These are phyloP conservation scores for Eulemur albifrons DNA, from an alignment of 2,797 vertebrate genomes.

Conservation along the genomic window DNA sequence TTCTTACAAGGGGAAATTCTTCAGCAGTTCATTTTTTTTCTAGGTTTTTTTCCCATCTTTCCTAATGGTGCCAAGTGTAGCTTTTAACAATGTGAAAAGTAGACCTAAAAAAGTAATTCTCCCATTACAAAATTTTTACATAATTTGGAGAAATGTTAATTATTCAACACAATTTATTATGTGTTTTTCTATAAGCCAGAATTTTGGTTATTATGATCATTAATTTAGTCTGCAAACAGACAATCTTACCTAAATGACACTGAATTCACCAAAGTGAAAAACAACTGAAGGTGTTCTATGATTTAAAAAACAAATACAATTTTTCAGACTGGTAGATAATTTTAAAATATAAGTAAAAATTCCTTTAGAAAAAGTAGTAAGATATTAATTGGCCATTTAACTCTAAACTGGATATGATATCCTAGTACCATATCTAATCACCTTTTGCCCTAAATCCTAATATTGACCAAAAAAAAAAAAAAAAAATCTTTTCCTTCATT, in stretches of 20 bases:
- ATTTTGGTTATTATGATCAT: background rate
- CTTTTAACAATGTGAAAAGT: constrained; percentile 19
- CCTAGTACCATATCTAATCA: background rate
- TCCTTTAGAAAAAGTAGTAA: background rate
- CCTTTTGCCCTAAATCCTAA: background rate
- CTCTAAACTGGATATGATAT: background rate
- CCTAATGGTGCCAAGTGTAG: background rate
- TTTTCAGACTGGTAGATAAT: background rate
- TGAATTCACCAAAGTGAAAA: background rate
- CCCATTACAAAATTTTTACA: background rate
- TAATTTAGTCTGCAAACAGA: background rate
- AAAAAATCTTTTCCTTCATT: background rate
- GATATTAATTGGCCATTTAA: background rate
- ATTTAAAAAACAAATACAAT: background rate
- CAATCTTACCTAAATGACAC: background rate
- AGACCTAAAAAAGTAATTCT: constrained; percentile 2
- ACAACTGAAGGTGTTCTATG: background rate
- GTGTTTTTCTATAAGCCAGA: background rate
- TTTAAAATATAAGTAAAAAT: background rate
- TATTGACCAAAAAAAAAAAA: background rate
- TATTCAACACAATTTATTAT: background rate
- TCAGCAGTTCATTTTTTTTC: background rate
- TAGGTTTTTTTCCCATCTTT: background rate
- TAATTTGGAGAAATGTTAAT: constrained; percentile 1
- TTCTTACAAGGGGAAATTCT: background rate